Evolutionary conservation across 2,797 vertebrate species (phyloP), one percentile per base, ranked within the genome.

Genomic region (Podargus strigoides): DNA sequence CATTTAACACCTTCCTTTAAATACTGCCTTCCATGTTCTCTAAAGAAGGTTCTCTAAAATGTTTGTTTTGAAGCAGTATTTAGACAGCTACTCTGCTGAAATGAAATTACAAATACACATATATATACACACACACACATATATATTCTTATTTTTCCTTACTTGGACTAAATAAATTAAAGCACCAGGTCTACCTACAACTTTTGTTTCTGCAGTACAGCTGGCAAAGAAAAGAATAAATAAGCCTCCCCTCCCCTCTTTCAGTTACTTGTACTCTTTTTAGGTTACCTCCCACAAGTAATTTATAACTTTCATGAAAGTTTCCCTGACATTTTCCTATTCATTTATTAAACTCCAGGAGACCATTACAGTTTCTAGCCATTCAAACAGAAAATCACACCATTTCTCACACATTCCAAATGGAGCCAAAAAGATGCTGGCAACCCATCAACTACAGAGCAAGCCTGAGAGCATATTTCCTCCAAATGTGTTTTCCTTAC

Each of bases 341-440:
- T 86, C 59, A 76, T 52, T 85, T 59, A 21, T 63, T 73, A 83
- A 93, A 64, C 22, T 56, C 39, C 11, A 0, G 50, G 78, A 91
- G 41, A 42, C 78, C 14, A 28, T 60, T 84, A 49, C 42, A 80
- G 18, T 64, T 80, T 60, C 85, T 81, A 94, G 56, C 22, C 78
- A 74, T 73, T 87, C 66, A 84, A 59, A 68, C 27, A 93, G 59
- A 85, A 90, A 81, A 34, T 69, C 87, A 77, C 69, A 74, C 15
- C 18, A 74, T 60, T 91, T 84, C 73, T 81, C 64, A 87, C 56
- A 93, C 37, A 41, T 93, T 84, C 55, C 32, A 66, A 83, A 67
- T 20, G 46, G 52, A 76, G 69, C 81, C 82, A 91, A 74, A 89
- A 93, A 66, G 75, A 58, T 91, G 69, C 60, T 94, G 93, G 93